Evolutionary conservation across 1,140 invertebrate species (phyloP).

Genomic region (Drosophila oshimai): DNA sequence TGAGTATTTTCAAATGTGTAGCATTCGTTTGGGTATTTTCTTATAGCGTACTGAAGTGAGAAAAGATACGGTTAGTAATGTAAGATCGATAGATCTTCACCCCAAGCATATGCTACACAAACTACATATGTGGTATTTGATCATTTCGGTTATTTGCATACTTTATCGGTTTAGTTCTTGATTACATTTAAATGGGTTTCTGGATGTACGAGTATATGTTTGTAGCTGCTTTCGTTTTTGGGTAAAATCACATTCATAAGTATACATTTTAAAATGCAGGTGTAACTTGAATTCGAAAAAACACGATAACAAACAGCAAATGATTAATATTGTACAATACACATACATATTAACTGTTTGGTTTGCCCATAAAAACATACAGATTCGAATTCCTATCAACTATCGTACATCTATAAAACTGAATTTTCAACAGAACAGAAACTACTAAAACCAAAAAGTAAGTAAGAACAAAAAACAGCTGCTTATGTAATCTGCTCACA

Average conservation of each 20-base stretch:
- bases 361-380: constrained; percentile 15
- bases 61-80: constrained; percentile 21
- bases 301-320: constrained; percentile 70
- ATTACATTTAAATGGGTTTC: constrained; percentile 30
- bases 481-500: constrained; percentile 18
- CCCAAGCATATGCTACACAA: constrained; percentile 39
- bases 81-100: constrained; percentile 30
- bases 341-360: constrained; percentile 41
- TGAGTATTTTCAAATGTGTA: constrained; percentile 36
- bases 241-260: constrained; percentile 54
- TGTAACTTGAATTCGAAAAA: constrained; percentile 74
- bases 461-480: not conserved
- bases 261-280: constrained; percentile 55
- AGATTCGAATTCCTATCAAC: constrained; percentile 27
- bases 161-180: constrained; percentile 16
- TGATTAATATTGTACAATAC: constrained; percentile 58
- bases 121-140: constrained; percentile 35
- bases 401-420: constrained; percentile 24
- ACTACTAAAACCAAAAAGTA: not conserved
- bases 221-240: constrained; percentile 2
- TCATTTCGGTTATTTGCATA: constrained; percentile 30
- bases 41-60: constrained; percentile 40
- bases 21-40: constrained; percentile 25
- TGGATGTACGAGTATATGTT: constrained; percentile 26
- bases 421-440: not conserved